Evolutionary conservation across 2,888 invertebrate genomes (phyloP).

Genomic region (Lepidochrysops patricia): DNA sequence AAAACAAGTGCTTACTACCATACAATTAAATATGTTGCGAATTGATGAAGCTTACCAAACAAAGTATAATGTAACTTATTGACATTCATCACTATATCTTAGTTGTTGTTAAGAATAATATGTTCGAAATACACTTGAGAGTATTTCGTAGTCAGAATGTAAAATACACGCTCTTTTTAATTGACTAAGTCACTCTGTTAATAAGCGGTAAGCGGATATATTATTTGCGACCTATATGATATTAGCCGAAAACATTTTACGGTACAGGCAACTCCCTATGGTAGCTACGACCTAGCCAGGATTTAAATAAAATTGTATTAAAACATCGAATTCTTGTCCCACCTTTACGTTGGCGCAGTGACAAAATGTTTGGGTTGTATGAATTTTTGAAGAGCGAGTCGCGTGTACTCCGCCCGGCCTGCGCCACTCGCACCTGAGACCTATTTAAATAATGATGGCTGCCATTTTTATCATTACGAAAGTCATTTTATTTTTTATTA

Average conservation of each 20-base stretch:
- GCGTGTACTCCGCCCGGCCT: slow-evolving; percentile 7
- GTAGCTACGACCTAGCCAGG: neutral
- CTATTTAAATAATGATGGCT: slow-evolving; percentile 4
- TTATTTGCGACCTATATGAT: neutral
- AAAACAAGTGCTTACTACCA: neutral
- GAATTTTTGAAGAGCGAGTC: slow-evolving; percentile 18
- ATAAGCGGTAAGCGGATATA: no score
- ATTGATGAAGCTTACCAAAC: neutral
- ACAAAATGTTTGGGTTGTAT: slow-evolving; percentile 18
- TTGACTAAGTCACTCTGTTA: no score
- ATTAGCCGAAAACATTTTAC: neutral
- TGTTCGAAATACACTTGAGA: no score
- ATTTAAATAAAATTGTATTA: neutral
- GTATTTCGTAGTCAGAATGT: neutral
- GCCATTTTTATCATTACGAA: neutral
- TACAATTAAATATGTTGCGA: neutral
- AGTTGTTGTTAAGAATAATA: no score
- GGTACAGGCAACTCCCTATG: neutral
- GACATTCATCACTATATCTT: no score
- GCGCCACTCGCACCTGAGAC: slow-evolving; percentile 1
- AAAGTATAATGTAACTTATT: no score
- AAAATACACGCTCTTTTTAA: no score
- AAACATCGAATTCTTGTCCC: slow-evolving; percentile 4
- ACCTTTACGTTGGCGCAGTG: slow-evolving; percentile 11
- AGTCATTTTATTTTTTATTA: slow-evolving; percentile 3